Base-by-base conservation (phyloP, 2,888 invertebrate species). In the Galerucella nymphaeae region DNA sequence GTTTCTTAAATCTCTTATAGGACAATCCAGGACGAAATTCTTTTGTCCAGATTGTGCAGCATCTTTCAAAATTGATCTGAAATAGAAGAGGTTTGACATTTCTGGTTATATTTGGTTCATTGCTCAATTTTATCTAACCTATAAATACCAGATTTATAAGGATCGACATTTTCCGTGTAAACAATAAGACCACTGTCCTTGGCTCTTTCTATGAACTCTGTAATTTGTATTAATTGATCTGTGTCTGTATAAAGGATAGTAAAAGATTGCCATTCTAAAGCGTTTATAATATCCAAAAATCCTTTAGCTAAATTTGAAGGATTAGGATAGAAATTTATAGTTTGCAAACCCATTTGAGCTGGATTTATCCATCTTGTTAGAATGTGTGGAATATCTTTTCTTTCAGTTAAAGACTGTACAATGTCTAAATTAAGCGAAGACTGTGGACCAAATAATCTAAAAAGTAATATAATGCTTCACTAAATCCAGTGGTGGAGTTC, bases 301-400 rank as follows among this genome's bases (percentile, higher is more conserved):
- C 81, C 83, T 50, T 77, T 63, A 13, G 86, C 78, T 23, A 82
- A 67, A 18, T 75, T 66, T 0, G 76, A 16, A 5, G 89, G 88
- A 78, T 91, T 88, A 0, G 93, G 92, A 81, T 89, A 90, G 57
- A 93, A 85, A 81, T 91, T 92, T 71, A 92, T 86, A 63, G 82
- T 86, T 62, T 82, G 79, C 41, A 83, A 70, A 0, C 77, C 64
- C 65, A 70, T 68, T 38, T 71, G 61, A 2, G 67, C 64, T 5
- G 73, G 66, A 20, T 64, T 38, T 8, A 72, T 50, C 71, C 73
- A 75, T 66, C 71, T 50, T 3, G 75, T 75, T 23, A 75, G 16
- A 57, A 75, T 72, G 16, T 75, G 75, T 8, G 75, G 75, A 11
- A 75, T 70, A 14, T 71, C 68, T 30, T 69, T 75, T n/a, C 63